Base-by-base conservation (phyloP, 1,140 invertebrate species). In the Anoplophora glabripennis region DNA sequence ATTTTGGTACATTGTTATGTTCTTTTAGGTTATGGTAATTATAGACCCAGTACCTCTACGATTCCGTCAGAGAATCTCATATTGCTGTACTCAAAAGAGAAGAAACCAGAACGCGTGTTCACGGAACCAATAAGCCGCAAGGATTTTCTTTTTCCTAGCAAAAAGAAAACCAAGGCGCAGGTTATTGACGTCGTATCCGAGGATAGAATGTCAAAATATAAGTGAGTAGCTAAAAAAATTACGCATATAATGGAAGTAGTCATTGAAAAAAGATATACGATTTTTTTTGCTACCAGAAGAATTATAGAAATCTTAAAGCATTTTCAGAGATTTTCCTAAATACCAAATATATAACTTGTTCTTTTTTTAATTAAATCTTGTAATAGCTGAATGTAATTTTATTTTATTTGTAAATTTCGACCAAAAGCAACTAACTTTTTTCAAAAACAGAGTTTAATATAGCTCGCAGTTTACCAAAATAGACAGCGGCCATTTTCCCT, bases 401-500 rank as follows among this genome's bases (percentile, higher is more conserved):
- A n/a, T n/a, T n/a, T n/a, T 14, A 49, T 36, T 53, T 36, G 18
- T 42, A 54, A 33, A 52, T 11, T 18, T 38, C 17, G 15, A 18
- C n/a, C n/a, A 8, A 35, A n/a, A 51, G 17, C 15, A 9, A 15
- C 14, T 47, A 49, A 33, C 51, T 57, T 62, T 41, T 9, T 44
- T 61, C 11, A 51, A 47, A 55, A 14, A 46, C 34, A 55, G 40
- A 53, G 33, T 53, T 53, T 53, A 53, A 53, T 53, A 28, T 53
- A 53, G 51, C 51, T 57, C 48, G 35, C 33, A 15, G 47, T 53
- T 38, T 15, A 49, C 34, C 12, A 45, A 36, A 53, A n/a, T 45
- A 42, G 46, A 57, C 15, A 51, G 45, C 5, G 21, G 21, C 37
- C 40, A n/a, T 36, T 86, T 86, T 72, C 84, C 84, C 1, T 87